Percentiles rank a stretch among this genome's conserved stretches.
These are phyloP conservation scores for Conus canariensis DNA, from an alignment of 2,888 invertebrate genomes.

Conservation along the genomic window DNA sequence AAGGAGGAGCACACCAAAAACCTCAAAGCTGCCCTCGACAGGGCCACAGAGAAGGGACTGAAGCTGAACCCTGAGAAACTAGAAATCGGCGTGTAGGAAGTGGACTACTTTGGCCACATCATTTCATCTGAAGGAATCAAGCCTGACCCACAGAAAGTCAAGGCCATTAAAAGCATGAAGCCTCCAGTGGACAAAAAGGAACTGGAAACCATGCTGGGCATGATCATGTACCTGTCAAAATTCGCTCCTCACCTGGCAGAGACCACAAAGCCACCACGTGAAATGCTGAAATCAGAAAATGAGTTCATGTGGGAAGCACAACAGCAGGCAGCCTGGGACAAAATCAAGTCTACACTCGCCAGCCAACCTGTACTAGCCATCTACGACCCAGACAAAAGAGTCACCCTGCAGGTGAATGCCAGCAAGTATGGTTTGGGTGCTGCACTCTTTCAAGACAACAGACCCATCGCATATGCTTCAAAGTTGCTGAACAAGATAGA, in stretches of 20 bases:
- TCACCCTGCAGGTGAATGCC: conserved; percentile 1
- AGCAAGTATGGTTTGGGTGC: conserved; percentile 4
- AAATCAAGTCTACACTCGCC: background rate
- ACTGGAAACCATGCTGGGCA: background rate
- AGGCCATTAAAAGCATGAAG: background rate
- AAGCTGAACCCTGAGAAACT: conserved; percentile 51
- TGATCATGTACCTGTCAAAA: conserved; percentile 10
- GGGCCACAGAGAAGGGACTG: conserved; percentile 15
- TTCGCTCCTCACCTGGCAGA: conserved; percentile 3
- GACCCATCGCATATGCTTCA: conserved; percentile 46
- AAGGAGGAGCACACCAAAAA: conserved; percentile 50
- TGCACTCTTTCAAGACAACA: conserved; percentile 2
- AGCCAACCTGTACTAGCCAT: conserved; percentile 15
- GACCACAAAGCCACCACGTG: conserved; percentile 1
- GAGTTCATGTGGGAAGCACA: background rate
- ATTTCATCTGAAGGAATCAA: conserved; percentile 20
- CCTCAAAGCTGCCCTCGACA: conserved; percentile 45
- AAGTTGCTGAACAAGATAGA: conserved; percentile 13
- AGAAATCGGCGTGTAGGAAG: conserved; percentile 30
- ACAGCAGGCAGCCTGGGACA: conserved; percentile 5
- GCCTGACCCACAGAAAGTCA: conserved; percentile 17
- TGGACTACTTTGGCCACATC: conserved; percentile 52
- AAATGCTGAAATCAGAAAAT: conserved; percentile 4
- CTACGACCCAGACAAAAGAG: background rate
- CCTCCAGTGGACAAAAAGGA: background rate